Evolutionary conservation across 2,888 invertebrate genomes (phyloP).

Genomic region (Cinara cedri): DNA sequence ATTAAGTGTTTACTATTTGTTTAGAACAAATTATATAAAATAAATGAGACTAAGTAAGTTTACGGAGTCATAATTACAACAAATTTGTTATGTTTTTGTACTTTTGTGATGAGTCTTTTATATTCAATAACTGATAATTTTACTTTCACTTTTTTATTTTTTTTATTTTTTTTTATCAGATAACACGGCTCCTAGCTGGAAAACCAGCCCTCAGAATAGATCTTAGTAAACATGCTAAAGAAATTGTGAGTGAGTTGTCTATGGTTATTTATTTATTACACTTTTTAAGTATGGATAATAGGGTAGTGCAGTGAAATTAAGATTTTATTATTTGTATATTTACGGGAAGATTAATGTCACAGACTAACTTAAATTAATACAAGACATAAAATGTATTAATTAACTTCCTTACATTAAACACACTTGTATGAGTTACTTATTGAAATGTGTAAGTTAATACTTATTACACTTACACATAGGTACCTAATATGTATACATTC

Average conservation of each 20-base stretch:
- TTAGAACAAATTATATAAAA: not conserved
- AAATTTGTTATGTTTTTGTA: constrained; percentile 11
- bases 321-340: constrained; percentile 1
- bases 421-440: not conserved
- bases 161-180: constrained; percentile 56
- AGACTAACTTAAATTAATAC: not conserved
- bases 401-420: not conserved
- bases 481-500: not conserved
- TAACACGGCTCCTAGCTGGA: constrained; percentile 53
- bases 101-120: not conserved
- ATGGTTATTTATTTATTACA: constrained; percentile 30
- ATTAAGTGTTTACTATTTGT: constrained; percentile 3
- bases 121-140: not conserved
- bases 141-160: constrained; percentile 48
- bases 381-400: not conserved
- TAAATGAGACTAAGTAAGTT: not conserved
- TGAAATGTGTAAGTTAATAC: not conserved
- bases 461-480: not conserved
- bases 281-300: constrained; percentile 37
- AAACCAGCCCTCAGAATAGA: constrained; percentile 55
- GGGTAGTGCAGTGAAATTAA: constrained; percentile 2
- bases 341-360: not conserved
- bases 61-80: not conserved
- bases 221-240: constrained; percentile 55
- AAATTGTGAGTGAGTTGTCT: constrained; percentile 55